Percentiles rank a stretch among this genome's conserved stretches.
phyloP scores from a whole-genome alignment of 2,113 vertebrate genomes.

The Lasiurus borealis region DNA sequence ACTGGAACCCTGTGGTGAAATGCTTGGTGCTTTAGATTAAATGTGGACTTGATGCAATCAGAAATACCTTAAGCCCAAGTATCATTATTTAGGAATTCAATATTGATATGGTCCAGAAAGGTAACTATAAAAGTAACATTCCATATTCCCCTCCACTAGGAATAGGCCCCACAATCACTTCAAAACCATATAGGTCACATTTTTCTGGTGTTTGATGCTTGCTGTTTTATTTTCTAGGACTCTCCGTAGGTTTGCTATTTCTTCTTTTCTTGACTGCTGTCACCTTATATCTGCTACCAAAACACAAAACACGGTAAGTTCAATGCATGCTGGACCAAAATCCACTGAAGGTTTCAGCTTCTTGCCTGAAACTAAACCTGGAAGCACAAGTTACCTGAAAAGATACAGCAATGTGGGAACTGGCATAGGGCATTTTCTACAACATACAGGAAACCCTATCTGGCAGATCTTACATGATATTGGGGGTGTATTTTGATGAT shows the following conservation, averaged over 20 bases:
- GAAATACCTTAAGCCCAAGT: neutral
- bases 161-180: neutral
- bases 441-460: neutral
- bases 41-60: neutral
- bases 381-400: neutral
- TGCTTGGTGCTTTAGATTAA: neutral
- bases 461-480: neutral
- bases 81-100: neutral
- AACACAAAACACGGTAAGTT: slow-evolving; percentile 73
- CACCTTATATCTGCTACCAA: slow-evolving; percentile 22
- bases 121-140: neutral
- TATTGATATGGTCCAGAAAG: neutral
- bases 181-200: neutral
- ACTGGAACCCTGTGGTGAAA: neutral
- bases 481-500: neutral
- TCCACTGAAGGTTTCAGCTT: neutral
- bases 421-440: neutral
- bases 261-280: slow-evolving; percentile 35
- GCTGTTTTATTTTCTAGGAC: slow-evolving; percentile 59
- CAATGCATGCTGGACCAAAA: neutral
- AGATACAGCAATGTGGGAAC: neutral
- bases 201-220: slow-evolving; percentile 51
- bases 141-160: neutral
- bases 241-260: neutral
- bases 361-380: slow-evolving; percentile 5